Conservation (phyloP, 2,113 vertebrate genomes). For the Myotis yumanensis region DNA sequence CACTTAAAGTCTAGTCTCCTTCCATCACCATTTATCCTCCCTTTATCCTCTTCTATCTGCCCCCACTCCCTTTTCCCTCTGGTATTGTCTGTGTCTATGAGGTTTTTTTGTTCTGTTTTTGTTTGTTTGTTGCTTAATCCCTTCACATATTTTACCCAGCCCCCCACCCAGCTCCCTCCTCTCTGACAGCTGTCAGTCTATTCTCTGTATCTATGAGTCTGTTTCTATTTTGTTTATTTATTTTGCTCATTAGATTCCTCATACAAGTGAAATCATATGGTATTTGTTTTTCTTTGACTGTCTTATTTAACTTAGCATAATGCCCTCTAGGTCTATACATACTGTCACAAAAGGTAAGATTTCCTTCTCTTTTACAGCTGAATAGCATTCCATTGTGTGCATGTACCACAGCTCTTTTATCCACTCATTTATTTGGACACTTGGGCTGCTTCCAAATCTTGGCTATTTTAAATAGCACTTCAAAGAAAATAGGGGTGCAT, state of each 20-base stretch:
- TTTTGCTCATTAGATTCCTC: neutral
- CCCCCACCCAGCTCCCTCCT: neutral
- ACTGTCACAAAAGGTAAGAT: neutral
- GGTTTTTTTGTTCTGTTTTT: neutral
- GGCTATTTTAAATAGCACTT: neutral
- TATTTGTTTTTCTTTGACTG: neutral
- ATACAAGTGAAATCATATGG: neutral
- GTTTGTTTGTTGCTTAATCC: neutral
- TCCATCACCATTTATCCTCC: neutral
- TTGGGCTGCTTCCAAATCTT: neutral
- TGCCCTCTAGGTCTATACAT: neutral
- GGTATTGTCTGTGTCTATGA: neutral
- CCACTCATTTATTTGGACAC: neutral
- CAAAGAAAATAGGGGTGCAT: neutral
- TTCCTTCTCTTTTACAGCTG: neutral
- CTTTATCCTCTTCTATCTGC: neutral
- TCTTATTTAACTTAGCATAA: neutral
- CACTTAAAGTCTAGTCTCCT: neutral
- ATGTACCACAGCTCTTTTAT: neutral
- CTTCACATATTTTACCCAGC: neutral
- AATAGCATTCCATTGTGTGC: neutral
- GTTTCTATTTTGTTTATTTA: neutral
- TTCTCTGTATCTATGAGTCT: neutral
- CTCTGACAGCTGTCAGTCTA: neutral
- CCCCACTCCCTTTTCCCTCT: neutral